phyloP scores from a whole-genome alignment of 2,113 vertebrate genomes.

The Prolemur simus region DNA sequence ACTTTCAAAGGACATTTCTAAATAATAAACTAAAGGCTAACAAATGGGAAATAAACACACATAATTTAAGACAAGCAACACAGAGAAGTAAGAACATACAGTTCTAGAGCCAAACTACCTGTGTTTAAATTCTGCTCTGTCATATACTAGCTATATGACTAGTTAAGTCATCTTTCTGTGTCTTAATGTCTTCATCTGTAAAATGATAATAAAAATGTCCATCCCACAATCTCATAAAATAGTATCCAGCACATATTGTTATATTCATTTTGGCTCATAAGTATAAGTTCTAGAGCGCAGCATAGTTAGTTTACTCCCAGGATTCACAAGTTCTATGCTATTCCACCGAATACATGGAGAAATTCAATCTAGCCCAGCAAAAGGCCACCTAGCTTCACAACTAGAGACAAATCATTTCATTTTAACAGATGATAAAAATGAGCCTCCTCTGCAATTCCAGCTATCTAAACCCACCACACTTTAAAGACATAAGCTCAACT shows the following conservation, averaged over 20 bases:
- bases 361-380: not conserved
- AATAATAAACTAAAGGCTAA: not conserved
- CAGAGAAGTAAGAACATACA: not conserved
- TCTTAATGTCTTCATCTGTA: not conserved
- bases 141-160: not conserved
- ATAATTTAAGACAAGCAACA: not conserved
- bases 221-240: not conserved
- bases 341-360: not conserved
- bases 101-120: not conserved
- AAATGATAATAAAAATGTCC: not conserved
- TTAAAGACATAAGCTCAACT: conserved; percentile 12
- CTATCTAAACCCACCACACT: conserved; percentile 14
- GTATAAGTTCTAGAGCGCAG: not conserved
- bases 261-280: not conserved
- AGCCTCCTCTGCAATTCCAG: not conserved
- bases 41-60: not conserved
- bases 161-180: not conserved
- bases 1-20: not conserved
- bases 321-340: not conserved
- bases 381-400: not conserved
- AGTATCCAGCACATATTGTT: not conserved
- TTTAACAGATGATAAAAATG: conserved; percentile 23
- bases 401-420: not conserved
- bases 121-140: not conserved
- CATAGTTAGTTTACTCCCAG: not conserved